Percentiles rank a stretch among this genome's conserved stretches.
These are phyloP conservation scores for Heliothis virescens DNA, from an alignment of 1,140 invertebrate genomes.

Conservation along the genomic window DNA sequence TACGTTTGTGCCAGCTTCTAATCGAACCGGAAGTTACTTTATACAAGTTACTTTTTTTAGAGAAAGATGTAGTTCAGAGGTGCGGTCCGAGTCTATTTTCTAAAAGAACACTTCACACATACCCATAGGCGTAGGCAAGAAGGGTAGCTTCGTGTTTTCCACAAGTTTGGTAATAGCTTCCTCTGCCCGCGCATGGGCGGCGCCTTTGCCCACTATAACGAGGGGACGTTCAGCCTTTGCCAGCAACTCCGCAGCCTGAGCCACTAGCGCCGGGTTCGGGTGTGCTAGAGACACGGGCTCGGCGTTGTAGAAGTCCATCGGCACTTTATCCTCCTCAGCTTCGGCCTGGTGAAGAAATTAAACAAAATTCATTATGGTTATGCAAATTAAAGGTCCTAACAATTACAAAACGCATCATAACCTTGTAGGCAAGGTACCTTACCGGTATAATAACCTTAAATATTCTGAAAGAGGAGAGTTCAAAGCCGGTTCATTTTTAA, in stretches of 20 bases:
- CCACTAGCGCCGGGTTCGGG: conserved; percentile 89
- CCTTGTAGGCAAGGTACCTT: neutral
- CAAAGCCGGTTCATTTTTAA: too few species aligned
- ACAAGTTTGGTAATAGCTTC: conserved; percentile 90
- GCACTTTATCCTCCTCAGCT: conserved; percentile 78
- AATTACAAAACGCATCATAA: too few species aligned
- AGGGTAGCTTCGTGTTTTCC: conserved; percentile 91
- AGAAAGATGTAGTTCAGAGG: too few species aligned
- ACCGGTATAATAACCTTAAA: too few species aligned
- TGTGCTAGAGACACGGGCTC: conserved; percentile 66
- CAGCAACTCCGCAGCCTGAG: conserved; percentile 90
- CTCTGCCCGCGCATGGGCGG: conserved; percentile 94
- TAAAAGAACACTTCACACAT: too few species aligned
- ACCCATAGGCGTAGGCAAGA: conserved; percentile 98
- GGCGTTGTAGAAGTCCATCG: conserved; percentile 70
- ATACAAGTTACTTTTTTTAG: too few species aligned
- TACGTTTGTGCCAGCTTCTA: too few species aligned
- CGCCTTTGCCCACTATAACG: conserved; percentile 97
- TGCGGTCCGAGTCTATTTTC: too few species aligned
- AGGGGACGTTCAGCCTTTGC: conserved; percentile 92
- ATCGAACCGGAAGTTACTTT: too few species aligned
- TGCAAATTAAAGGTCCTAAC: too few species aligned
- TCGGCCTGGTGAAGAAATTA: conserved; percentile 63
- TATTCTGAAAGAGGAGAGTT: too few species aligned
- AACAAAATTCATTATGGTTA: neutral